Conservation (phyloP, 1,140 invertebrate species). For the Limonius californicus region DNA sequence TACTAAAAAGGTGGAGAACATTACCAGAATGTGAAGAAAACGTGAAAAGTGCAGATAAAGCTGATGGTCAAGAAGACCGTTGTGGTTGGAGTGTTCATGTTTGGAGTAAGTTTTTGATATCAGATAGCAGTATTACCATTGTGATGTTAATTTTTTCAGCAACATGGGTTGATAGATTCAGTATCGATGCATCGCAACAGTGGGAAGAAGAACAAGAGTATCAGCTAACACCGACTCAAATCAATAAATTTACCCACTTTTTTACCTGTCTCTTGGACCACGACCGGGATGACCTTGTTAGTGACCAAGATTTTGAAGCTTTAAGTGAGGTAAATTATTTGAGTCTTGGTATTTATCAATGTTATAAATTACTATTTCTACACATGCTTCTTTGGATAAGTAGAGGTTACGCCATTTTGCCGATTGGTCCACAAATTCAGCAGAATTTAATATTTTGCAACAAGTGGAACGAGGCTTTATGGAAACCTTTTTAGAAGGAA, state of each 20-base stretch:
- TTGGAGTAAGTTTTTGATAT: conserved; percentile 69
- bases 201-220: conserved; percentile 50
- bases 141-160: conserved; percentile 49
- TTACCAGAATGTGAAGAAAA: conserved; percentile 54
- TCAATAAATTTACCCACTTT: conserved; percentile 65
- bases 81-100: conserved; percentile 65
- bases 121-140: too few relatives aligned
- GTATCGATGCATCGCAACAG: conserved; percentile 54
- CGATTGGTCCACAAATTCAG: conserved; percentile 66
- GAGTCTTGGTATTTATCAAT: background rate
- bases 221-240: conserved; percentile 58
- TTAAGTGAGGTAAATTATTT: conserved; percentile 60
- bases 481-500: conserved; percentile 57
- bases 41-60: conserved; percentile 31
- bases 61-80: conserved; percentile 39
- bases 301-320: conserved; percentile 63
- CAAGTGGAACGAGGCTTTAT: conserved; percentile 65
- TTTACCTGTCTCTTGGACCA: conserved; percentile 65
- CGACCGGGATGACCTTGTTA: conserved; percentile 65
- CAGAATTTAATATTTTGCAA: conserved; percentile 63
- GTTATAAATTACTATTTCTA: background rate
- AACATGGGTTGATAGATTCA: conserved; percentile 65
- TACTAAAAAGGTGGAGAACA: conserved; percentile 64
- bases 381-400: conserved; percentile 21
- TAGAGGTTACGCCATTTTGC: conserved; percentile 68